A percentile compares a stretch with the other conserved stretches of the same genome.
phyloP scores from a whole-genome alignment of 1,140 invertebrate species.

The Saccostrea cuccullata region DNA sequence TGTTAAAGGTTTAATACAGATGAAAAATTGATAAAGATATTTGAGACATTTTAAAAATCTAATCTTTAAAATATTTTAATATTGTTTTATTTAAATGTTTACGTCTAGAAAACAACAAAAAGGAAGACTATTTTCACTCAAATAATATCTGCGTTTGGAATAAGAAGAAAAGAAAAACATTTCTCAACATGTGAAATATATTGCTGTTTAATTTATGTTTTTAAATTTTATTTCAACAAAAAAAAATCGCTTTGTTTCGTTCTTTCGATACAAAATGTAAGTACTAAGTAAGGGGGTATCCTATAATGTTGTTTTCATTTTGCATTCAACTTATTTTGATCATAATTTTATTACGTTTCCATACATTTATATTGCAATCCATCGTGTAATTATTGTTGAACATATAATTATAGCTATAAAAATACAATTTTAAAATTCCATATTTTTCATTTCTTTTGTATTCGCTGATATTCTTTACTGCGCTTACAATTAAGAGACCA shows the following conservation, averaged over 20 bases:
- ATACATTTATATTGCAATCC: not conserved
- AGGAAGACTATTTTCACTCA: not conserved
- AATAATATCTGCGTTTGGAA: not conserved
- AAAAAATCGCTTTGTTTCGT: too few species aligned
- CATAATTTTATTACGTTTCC: not conserved
- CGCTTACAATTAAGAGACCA: too few species aligned
- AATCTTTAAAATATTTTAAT: not conserved
- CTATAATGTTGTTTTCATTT: not conserved
- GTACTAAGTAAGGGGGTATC: not conserved
- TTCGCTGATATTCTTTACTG: too few species aligned
- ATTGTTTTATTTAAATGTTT: not conserved
- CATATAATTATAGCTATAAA: not conserved
- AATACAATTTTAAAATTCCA: too few species aligned
- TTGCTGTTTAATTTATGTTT: too few species aligned
- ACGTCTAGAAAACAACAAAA: not conserved
- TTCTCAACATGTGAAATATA: not conserved
- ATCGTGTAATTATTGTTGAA: slow-evolving; percentile 12
- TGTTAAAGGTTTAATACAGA: not conserved
- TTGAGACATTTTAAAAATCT: not conserved
- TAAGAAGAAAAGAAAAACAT: not conserved
- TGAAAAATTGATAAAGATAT: not conserved
- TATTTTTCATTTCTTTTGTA: too few species aligned
- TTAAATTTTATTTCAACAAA: too few species aligned
- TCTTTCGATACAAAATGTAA: not conserved
- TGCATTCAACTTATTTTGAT: not conserved